Base-by-base conservation (phyloP, 1,140 invertebrate species). In the Conus ventricosus region DNA sequence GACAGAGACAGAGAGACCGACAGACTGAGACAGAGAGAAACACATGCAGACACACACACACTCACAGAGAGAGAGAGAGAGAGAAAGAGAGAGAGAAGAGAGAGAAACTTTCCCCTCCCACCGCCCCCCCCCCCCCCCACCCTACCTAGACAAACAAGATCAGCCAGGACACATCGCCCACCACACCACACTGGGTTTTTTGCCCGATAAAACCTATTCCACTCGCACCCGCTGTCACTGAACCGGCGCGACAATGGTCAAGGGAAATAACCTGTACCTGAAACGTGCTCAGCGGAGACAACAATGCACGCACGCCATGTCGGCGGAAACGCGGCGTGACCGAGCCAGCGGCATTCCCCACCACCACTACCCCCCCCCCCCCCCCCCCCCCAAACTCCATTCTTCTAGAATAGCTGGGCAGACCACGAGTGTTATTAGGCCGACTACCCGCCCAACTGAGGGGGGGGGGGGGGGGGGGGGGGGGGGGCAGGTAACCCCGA, bases 251-350 rank as follows among this genome's bases (percentile, higher is more conserved):
- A 81, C 51, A 54, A 51, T 81, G 80, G 80, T 81, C 80, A 81
- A 81, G 80, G 80, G 80, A 81, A 81, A 81, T 81, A 81, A 81
- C 80, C 27, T 81, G 80, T 54, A 51, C 39, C 39, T 81, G 80
- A 81, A 81, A 81, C 80, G 80, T 81, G 80, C 80, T 23, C 5
- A 55, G 80, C 51, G 80, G 39, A 81, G 80, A 81, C 80, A 81
- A 81, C 80, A 81, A 53, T 81, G 80, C 80, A 81, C 39, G 80
- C 80, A 54, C 80, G 80, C 51, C 80, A 81, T 54, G 80, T 54
- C 80, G 25, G 80, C 39, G 80, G 80, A 81, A 81, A 81, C 80
- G 80, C 80, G 80, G 27, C 80, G 80, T 81, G 80, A 81, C 80
- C 10, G 39, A 23, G 80, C 80, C 51, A 71, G 67, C 67, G 20